Percentiles rank a stretch among this genome's conserved stretches.
Conservation (phyloP, 2,797 vertebrate species). For the Borostomias antarcticus region DNA sequence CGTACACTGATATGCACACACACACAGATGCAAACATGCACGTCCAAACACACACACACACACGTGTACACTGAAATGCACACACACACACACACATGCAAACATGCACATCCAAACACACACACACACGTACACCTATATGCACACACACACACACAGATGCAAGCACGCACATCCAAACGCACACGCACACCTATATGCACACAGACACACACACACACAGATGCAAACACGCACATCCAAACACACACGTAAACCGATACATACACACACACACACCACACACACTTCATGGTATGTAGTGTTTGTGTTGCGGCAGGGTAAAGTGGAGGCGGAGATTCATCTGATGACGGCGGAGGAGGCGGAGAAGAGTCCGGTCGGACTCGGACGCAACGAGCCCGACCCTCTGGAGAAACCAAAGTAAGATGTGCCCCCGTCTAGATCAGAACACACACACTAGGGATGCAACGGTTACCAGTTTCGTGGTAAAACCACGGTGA, state of each 20-base stretch:
- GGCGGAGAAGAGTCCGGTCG: slow-evolving; percentile 93
- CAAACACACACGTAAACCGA: too few species aligned
- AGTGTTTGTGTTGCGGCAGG: slow-evolving; percentile 69
- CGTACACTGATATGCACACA: background rate
- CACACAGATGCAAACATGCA: too few species aligned
- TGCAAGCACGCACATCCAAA: too few species aligned
- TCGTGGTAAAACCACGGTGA: too few species aligned
- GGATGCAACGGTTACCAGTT: too few species aligned
- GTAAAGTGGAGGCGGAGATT: slow-evolving; percentile 96
- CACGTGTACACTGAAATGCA: background rate
- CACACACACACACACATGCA: background rate
- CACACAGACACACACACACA: too few species aligned
- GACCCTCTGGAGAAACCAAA: slow-evolving; percentile 98
- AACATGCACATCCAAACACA: background rate
- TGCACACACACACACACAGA: background rate
- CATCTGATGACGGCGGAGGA: slow-evolving; percentile 93
- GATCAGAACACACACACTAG: slow-evolving; percentile 43
- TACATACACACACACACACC: too few species aligned
- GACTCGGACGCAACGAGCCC: slow-evolving; percentile 92
- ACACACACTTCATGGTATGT: background rate
- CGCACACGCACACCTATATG: too few species aligned
- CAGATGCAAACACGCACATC: too few species aligned
- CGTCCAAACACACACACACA: too few species aligned
- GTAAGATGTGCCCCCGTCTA: too few species aligned
- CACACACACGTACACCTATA: background rate